Percentiles rank a stretch among this genome's conserved stretches.
Evolutionary conservation across 2,113 vertebrate species (phyloP).

Genomic region (Helogale parvula): DNA sequence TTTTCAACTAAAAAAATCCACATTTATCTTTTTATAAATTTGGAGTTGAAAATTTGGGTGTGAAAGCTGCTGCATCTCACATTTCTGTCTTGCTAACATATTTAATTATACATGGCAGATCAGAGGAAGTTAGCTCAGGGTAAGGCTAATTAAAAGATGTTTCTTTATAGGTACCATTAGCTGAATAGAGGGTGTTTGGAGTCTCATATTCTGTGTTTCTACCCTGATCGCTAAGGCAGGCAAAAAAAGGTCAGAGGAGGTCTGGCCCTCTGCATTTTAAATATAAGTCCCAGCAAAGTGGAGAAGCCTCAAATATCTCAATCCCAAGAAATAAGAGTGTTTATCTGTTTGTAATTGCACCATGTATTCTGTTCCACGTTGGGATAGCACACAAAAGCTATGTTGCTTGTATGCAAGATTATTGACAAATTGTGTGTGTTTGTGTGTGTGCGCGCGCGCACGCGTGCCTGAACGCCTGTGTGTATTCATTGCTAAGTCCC

Average conservation of each 20-base stretch:
- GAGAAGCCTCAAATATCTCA: neutral
- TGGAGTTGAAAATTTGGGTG: slow-evolving; percentile 73
- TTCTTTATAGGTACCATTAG: slow-evolving; percentile 62
- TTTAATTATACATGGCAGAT: slow-evolving; percentile 80
- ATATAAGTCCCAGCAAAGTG: slow-evolving; percentile 12
- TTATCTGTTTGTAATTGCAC: neutral
- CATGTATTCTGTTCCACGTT: neutral
- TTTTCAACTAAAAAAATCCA: slow-evolving; percentile 52
- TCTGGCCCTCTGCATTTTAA: slow-evolving; percentile 53
- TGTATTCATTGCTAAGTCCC: neutral
- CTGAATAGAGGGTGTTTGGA: slow-evolving; percentile 39
- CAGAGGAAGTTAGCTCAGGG: slow-evolving; percentile 65
- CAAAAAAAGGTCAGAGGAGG: slow-evolving; percentile 32
- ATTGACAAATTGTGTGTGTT: neutral
- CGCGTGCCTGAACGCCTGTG: neutral
- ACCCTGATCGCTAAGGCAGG: neutral
- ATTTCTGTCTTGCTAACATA: slow-evolving; percentile 75
- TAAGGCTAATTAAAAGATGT: slow-evolving; percentile 70
- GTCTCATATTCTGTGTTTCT: neutral
- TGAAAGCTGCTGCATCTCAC: slow-evolving; percentile 70
- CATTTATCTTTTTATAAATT: slow-evolving; percentile 72
- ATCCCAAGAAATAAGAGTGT: neutral
- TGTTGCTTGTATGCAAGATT: neutral
- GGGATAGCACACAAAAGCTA: neutral
- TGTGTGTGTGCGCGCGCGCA: too few relatives aligned